Evolutionary conservation across 2,888 invertebrate genomes (phyloP).

Genomic region (Phyto melanocephala): DNA sequence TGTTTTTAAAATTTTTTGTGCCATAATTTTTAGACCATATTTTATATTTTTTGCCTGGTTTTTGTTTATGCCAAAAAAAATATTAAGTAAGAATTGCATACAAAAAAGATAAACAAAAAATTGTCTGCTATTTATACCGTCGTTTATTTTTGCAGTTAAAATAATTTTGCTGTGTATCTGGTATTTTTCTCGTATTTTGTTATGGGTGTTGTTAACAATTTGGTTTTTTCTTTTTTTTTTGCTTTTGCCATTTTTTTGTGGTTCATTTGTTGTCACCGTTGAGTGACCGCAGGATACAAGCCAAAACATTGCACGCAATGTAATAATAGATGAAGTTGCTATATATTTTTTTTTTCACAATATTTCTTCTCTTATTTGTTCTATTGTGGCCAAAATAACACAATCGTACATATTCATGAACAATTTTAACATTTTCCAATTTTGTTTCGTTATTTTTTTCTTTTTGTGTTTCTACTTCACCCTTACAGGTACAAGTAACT

Average conservation of each 20-base stretch:
- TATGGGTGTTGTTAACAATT: slow-evolving; percentile 27
- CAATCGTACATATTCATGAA: slow-evolving; percentile 21
- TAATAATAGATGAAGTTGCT: slow-evolving; percentile 29
- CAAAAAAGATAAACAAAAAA: not conserved
- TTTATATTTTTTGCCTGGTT: not conserved
- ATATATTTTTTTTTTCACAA: not conserved
- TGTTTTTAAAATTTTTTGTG: slow-evolving; percentile 2
- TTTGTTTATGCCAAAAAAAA: slow-evolving; percentile 15
- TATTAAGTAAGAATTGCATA: not conserved
- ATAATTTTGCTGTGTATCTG: slow-evolving; percentile 22
- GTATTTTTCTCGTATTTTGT: slow-evolving; percentile 19
- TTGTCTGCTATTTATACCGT: not conserved
- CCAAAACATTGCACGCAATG: slow-evolving; percentile 50
- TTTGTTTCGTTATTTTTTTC: not conserved
- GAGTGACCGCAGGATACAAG: slow-evolving; percentile 55
- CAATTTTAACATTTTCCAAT: not conserved
- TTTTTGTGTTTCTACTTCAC: not conserved
- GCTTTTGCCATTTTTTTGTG: slow-evolving; percentile 62
- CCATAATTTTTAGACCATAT: slow-evolving; percentile 16
- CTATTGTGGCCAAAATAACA: not conserved
- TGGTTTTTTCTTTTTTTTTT: not conserved
- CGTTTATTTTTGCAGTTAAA: slow-evolving; percentile 19
- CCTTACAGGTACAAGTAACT: not conserved
- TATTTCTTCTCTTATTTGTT: not conserved
- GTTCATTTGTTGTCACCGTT: slow-evolving; percentile 67